These are phyloP conservation scores for Monochamus saltuarius DNA, from an alignment of 1,140 invertebrate species.

Conservation along the genomic window DNA sequence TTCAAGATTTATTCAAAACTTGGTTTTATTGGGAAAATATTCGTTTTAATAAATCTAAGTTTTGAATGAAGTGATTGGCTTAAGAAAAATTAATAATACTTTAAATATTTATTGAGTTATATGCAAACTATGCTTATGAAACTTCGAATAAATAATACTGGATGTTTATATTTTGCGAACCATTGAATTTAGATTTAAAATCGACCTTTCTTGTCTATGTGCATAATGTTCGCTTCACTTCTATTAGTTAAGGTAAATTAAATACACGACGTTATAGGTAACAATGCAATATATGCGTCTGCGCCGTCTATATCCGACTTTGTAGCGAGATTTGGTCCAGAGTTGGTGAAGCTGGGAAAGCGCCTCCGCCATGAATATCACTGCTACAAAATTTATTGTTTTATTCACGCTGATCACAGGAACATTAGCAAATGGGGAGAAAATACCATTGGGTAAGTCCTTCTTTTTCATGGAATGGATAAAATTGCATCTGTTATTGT, in stretches of 20 bases:
- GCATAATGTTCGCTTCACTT: too few species aligned
- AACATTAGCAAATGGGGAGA: conserved; percentile 40
- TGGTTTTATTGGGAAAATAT: too few species aligned
- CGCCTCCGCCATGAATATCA: conserved; percentile 38
- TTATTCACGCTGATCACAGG: conserved; percentile 31
- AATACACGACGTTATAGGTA: not conserved
- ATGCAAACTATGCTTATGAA: too few species aligned
- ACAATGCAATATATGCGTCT: conserved; percentile 15
- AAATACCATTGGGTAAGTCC: conserved; percentile 49
- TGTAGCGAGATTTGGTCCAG: conserved; percentile 40
- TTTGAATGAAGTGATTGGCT: too few species aligned
- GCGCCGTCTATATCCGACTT: conserved; percentile 43
- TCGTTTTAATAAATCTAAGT: too few species aligned
- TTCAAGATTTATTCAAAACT: too few species aligned
- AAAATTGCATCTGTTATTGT: not conserved
- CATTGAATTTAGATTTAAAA: too few species aligned
- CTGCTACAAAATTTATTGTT: conserved; percentile 22
- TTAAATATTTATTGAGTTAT: too few species aligned
- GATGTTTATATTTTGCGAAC: not conserved
- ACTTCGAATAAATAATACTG: too few species aligned
- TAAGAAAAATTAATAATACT: too few species aligned
- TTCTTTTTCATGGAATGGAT: not conserved
- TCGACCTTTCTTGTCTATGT: too few species aligned
- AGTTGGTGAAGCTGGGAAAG: conserved; percentile 23
- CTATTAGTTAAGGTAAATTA: not conserved